A percentile compares a stretch with the other conserved stretches of the same genome.
These are phyloP conservation scores for Misgurnus anguillicaudatus DNA, from an alignment of 2,113 vertebrate species.

Conservation along the genomic window DNA sequence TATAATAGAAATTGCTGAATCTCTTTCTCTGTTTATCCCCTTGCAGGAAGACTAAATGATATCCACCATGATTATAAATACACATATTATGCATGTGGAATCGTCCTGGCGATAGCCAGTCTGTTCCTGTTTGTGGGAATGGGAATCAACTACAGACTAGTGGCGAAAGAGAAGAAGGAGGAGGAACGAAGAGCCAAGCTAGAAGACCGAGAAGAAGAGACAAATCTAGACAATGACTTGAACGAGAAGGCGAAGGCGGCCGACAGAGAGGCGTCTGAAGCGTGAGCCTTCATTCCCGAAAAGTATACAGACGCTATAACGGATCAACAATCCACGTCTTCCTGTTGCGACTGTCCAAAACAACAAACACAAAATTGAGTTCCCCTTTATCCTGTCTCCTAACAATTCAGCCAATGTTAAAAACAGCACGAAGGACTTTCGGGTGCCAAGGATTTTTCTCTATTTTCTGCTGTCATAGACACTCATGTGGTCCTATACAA, in stretches of 20 bases:
- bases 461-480: background rate
- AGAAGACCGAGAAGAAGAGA: constrained; percentile 58
- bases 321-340: background rate
- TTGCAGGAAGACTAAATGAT: constrained; percentile 74
- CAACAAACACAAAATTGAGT: background rate
- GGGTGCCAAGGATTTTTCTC: background rate
- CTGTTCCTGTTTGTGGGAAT: constrained; percentile 90
- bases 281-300: constrained; percentile 56
- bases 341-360: constrained; percentile 21
- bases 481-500: background rate
- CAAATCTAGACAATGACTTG: constrained; percentile 63
- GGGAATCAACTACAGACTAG: constrained; percentile 90
- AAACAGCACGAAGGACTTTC: background rate
- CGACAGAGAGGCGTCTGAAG: constrained; percentile 57
- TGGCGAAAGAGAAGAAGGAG: constrained; percentile 79
- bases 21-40: background rate
- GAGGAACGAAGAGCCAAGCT: constrained; percentile 65
- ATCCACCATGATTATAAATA: constrained; percentile 86
- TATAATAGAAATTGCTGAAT: background rate
- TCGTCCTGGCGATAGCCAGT: constrained; percentile 82
- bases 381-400: background rate
- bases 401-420: background rate
- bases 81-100: constrained; percentile 86
- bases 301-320: constrained; percentile 69
- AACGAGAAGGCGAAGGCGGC: constrained; percentile 66